A percentile compares a stretch with the other conserved stretches of the same genome.
Conservation (phyloP, 2,113 vertebrate species). For the Hucho hucho region DNA sequence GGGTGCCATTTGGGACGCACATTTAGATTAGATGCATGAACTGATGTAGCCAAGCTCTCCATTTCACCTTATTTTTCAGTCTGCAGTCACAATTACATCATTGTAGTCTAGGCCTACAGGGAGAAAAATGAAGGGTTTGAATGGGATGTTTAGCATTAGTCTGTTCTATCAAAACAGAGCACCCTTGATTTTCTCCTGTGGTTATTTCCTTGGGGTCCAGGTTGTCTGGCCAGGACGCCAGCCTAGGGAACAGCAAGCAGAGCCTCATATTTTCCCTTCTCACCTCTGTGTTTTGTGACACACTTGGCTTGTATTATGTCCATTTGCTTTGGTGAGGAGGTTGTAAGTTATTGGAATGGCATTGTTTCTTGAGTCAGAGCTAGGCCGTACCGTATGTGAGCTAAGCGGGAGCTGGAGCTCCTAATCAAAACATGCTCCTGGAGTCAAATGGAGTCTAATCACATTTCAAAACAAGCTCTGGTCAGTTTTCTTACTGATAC, state of each 20-base stretch:
- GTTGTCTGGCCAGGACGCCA: constrained; percentile 85
- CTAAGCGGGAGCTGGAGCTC: constrained; percentile 24
- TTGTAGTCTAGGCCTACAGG: constrained; percentile 1
- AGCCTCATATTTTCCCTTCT: constrained; percentile 76
- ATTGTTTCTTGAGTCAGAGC: constrained; percentile 38
- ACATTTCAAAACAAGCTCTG: constrained; percentile 41
- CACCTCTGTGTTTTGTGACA: constrained; percentile 53
- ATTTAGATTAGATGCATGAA: neutral
- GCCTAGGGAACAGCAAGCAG: constrained; percentile 67
- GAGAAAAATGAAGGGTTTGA: constrained; percentile 31
- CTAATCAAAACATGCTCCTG: constrained; percentile 68
- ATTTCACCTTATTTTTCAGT: constrained; percentile 22
- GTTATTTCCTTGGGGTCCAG: constrained; percentile 66
- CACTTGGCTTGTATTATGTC: constrained; percentile 49
- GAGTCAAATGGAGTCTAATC: constrained; percentile 60
- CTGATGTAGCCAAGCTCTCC: neutral
- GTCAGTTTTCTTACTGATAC: neutral
- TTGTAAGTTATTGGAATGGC: constrained; percentile 66
- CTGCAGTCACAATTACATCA: constrained; percentile 38
- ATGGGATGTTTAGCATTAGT: constrained; percentile 55
- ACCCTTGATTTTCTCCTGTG: constrained; percentile 64
- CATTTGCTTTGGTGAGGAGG: constrained; percentile 62
- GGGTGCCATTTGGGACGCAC: neutral
- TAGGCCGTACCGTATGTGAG: no score
- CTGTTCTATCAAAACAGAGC: constrained; percentile 61